phyloP scores from a whole-genome alignment of 2,113 vertebrate genomes.

The Nymphicus hollandicus region DNA sequence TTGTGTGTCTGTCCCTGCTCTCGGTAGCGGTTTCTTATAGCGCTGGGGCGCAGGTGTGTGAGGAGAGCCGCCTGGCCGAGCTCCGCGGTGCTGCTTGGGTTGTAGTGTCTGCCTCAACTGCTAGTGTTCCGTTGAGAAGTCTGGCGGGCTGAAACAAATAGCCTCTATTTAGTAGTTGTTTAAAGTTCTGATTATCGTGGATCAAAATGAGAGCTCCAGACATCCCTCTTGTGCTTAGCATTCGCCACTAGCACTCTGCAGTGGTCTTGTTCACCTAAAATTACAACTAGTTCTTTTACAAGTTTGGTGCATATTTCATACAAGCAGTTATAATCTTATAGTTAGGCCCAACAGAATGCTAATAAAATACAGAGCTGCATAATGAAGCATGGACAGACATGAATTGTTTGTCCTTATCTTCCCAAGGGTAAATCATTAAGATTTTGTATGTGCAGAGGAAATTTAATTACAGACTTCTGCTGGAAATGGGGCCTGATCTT shows the following conservation, averaged over 20 bases:
- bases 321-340: not conserved
- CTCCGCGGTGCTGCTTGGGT: not conserved
- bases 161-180: not conserved
- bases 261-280: not conserved
- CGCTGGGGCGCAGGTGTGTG: not conserved
- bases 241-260: no score
- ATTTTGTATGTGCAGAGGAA: not conserved
- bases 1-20: not conserved
- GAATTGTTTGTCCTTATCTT: not conserved
- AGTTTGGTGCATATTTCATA: not conserved
- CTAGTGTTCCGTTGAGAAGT: not conserved
- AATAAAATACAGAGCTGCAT: accelerated
- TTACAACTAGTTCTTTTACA: not conserved
- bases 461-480: not conserved
- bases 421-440: not conserved
- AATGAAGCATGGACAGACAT: accelerated
- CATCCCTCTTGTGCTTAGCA: accelerated
- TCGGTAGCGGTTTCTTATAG: not conserved
- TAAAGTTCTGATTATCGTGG: not conserved
- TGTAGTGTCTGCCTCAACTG: not conserved
- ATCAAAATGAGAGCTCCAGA: not conserved
- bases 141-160: not conserved
- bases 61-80: not conserved
- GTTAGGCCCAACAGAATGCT: not conserved
- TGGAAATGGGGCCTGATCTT: not conserved